phyloP scores from a whole-genome alignment of 1,140 invertebrate species.

The Penaeus chinensis region DNA sequence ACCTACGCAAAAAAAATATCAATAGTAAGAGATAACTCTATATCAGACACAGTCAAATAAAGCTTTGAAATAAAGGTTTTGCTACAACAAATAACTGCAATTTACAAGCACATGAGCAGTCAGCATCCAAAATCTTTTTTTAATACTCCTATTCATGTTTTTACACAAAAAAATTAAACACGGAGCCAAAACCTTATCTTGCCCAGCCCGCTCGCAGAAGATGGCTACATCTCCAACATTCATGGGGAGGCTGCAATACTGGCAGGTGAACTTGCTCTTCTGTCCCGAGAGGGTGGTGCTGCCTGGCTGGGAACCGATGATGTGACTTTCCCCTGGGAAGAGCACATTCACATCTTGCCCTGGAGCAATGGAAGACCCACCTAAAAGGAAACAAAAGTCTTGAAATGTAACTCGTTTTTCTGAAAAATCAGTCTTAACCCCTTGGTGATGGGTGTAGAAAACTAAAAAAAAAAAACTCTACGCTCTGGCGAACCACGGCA shows the following conservation, averaged over 20 bases:
- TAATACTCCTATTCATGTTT: background rate
- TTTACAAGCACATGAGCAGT: background rate
- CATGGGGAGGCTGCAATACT: conserved; percentile 62
- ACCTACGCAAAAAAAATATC: too few relatives aligned
- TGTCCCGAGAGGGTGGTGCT: conserved; percentile 1
- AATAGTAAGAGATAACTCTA: too few relatives aligned
- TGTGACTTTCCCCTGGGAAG: conserved; percentile 58
- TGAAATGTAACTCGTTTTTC: background rate
- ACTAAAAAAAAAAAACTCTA: too few relatives aligned
- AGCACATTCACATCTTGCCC: conserved; percentile 53
- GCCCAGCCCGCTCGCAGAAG: conserved; percentile 82
- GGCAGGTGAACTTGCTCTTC: conserved; percentile 58
- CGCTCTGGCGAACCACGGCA: too few relatives aligned
- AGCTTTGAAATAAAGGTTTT: too few relatives aligned
- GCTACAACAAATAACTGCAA: too few relatives aligned
- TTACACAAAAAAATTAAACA: background rate
- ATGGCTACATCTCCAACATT: conserved; percentile 82
- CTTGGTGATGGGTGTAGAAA: too few relatives aligned
- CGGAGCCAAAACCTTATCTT: conserved; percentile 68
- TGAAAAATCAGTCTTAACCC: background rate
- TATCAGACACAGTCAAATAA: too few relatives aligned
- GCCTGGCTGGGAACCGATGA: conserved; percentile 2
- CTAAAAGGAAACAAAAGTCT: background rate
- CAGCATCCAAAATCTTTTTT: background rate
- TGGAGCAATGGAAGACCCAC: conserved; percentile 22